These are phyloP conservation scores for Pteronura brasiliensis DNA, from an alignment of 2,113 vertebrate genomes.

Conservation along the genomic window DNA sequence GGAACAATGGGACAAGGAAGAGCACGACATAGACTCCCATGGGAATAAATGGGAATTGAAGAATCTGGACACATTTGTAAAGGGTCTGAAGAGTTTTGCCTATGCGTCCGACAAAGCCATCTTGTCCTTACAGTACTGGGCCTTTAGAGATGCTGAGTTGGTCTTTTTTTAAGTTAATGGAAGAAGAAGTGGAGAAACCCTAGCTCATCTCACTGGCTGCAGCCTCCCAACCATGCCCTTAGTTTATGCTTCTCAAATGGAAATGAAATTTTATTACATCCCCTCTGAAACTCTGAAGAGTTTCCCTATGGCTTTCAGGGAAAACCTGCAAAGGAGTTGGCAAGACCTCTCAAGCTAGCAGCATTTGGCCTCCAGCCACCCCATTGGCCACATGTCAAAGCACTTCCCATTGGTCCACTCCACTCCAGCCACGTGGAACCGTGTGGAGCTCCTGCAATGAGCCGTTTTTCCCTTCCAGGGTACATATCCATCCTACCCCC, in stretches of 20 bases:
- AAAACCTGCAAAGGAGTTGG: not conserved
- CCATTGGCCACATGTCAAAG: not conserved
- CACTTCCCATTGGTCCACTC: not conserved
- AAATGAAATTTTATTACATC: not conserved
- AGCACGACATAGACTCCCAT: not conserved
- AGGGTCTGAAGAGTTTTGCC: not conserved
- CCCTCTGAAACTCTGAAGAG: not conserved
- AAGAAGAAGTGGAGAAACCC: not conserved
- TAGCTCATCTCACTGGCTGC: not conserved
- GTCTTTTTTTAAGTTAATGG: not conserved
- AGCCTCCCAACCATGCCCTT: not conserved
- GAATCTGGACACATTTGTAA: not conserved
- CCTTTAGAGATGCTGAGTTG: too few species aligned
- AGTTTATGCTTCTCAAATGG: not conserved
- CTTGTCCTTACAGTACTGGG: not conserved
- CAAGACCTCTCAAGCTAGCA: not conserved
- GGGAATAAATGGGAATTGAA: not conserved
- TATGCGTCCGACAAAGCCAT: not conserved
- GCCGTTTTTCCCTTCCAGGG: not conserved
- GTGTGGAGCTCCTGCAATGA: not conserved
- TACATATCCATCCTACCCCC: fast-evolving
- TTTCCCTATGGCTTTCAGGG: not conserved
- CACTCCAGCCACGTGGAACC: fast-evolving
- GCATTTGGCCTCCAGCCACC: not conserved
- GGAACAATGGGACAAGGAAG: fast-evolving